Evolutionary conservation across 2,113 vertebrate species (phyloP), one percentile per base, ranked within the genome.

Genomic region (Salminus brasiliensis): DNA sequence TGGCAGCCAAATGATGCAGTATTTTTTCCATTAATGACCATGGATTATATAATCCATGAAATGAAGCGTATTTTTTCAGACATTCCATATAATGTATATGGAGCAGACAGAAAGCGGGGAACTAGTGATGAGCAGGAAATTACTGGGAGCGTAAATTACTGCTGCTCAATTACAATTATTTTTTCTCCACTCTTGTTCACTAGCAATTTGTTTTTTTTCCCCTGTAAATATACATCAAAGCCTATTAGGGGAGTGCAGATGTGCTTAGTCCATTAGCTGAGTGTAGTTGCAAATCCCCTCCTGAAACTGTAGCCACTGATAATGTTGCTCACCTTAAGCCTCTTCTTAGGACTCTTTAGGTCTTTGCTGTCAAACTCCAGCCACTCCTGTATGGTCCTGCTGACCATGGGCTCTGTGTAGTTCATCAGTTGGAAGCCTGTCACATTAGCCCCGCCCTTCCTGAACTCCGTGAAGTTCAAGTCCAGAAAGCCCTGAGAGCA

Each of bases 361-460:
- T 99, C 97, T 65, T 96, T 96, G 69, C 93, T 95, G 76, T 99
- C 97, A 0, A 96, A 97, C 72, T 88, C 94, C 84, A 94, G 91
- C 97, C 97, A 99, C 72, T 97, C 95, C 66, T 96, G 96, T 91
- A 97, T 94, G 80, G 95, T 93, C 83, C 91, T 94, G 86, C 93
- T 91, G 0, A 97, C 95, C 11, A 90, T 78, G 0, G 92, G 89
- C 39, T 97, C 92, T 0, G 95, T 95, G 83, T 94, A 94, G 90
- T 98, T 96, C 80, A 98, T 94, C 87, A 99, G 6, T 87, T 99
- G 97, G 90, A 99, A 96, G 5, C 98, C 98, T 0, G 98, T 98
- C 81, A 98, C 95, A 0, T 99, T 99, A 21, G 96, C 95, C 5
- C 95, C 96, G 0, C 94, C 94, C 80, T 96, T 95, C 83, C 91